phyloP scores from a whole-genome alignment of 2,888 invertebrate genomes.

The Leptopilina myrica region DNA sequence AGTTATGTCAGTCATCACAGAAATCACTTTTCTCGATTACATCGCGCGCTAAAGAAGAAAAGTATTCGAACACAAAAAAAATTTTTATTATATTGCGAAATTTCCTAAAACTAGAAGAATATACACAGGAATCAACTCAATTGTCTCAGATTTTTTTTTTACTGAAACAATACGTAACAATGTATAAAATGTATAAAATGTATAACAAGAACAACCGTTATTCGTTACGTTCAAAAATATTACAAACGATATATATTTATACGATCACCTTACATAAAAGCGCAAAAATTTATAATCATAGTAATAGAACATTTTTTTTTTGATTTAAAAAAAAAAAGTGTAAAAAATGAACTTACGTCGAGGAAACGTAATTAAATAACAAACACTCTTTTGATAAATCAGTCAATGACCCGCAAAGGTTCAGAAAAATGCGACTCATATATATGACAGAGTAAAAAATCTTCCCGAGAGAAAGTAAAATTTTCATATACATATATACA shows the following conservation, averaged over 20 bases:
- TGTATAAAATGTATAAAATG: background rate
- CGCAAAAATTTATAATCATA: background rate
- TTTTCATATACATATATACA: background rate
- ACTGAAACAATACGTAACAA: background rate
- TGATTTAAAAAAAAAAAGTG: no score
- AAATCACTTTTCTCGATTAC: background rate
- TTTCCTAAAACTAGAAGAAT: background rate
- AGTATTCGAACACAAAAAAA: background rate
- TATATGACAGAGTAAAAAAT: background rate
- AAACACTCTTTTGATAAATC: background rate
- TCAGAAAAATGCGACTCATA: background rate
- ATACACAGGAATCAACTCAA: background rate
- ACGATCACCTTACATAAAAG: background rate
- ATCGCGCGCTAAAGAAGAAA: background rate
- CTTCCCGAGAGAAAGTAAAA: slow-evolving; percentile 22
- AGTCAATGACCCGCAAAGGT: background rate
- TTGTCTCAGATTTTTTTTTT: background rate
- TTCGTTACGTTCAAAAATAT: no score
- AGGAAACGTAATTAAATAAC: background rate
- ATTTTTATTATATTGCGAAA: slow-evolving; percentile 9
- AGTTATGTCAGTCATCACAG: slow-evolving; percentile 27
- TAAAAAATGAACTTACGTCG: slow-evolving; percentile 5
- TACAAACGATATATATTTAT: background rate
- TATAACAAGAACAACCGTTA: no score
- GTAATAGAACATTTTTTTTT: no score